phyloP scores from a whole-genome alignment of 1,140 invertebrate species.

The Tetramorium alpestre region DNA sequence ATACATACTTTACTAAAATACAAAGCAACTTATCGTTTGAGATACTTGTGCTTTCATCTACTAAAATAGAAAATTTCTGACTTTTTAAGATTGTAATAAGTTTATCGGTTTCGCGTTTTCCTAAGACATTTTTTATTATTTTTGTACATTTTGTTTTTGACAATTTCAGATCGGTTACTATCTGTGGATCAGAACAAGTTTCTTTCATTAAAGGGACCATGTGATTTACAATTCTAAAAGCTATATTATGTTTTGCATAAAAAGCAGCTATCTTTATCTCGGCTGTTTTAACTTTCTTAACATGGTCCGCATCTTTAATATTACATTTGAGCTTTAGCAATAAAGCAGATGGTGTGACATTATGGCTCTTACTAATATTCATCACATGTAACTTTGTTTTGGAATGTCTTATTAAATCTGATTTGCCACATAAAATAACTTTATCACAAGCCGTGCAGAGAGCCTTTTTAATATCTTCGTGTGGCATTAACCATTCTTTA shows the following conservation, averaged over 20 bases:
- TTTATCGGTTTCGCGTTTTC: background rate
- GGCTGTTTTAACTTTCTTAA: no score
- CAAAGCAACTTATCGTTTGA: background rate
- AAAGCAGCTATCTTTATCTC: background rate
- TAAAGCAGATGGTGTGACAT: no score
- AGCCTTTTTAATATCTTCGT: constrained; percentile 25
- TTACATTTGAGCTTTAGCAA: no score
- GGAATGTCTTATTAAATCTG: background rate
- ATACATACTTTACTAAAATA: background rate
- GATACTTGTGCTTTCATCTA: no score
- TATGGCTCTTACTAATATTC: no score
- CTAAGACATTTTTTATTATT: constrained; percentile 4
- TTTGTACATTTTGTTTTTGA: background rate
- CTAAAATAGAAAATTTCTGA: background rate
- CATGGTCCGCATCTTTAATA: no score
- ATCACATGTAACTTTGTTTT: no score
- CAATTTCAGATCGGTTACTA: background rate
- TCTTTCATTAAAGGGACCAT: constrained; percentile 3
- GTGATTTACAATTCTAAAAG: background rate
- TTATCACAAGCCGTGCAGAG: constrained; percentile 25
- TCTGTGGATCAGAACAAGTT: constrained; percentile 9
- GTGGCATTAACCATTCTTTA: constrained; percentile 19
- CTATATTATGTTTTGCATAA: background rate
- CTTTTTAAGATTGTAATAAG: background rate
- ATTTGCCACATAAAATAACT: constrained; percentile 9